These are phyloP conservation scores for Drosophila sordidula DNA, from an alignment of 2,888 invertebrate genomes.

Conservation along the genomic window DNA sequence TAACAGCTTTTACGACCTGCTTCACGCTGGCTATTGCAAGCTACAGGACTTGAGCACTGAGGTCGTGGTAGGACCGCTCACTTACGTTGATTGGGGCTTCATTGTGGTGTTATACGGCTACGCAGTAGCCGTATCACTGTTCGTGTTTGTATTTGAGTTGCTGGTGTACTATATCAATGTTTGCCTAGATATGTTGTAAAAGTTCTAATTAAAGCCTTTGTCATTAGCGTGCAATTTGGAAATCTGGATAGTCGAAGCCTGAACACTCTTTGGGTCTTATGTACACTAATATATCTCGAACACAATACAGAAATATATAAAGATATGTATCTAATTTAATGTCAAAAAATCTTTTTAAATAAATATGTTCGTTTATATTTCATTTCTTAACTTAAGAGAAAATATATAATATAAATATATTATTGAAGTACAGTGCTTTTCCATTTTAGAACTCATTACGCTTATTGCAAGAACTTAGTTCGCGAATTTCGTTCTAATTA, in stretches of 20 bases:
- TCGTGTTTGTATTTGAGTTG: slow-evolving; percentile 46
- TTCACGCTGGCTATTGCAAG: slow-evolving; percentile 11
- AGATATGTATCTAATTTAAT: background rate
- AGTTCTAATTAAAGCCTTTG: background rate
- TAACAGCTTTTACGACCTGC: slow-evolving; percentile 21
- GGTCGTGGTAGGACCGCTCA: slow-evolving; percentile 8
- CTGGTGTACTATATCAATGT: slow-evolving; percentile 30
- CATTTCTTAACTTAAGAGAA: too few species aligned
- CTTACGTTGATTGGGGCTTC: slow-evolving; percentile 26
- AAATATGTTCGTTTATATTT: background rate
- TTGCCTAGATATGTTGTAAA: slow-evolving; percentile 33
- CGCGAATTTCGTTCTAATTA: too few species aligned
- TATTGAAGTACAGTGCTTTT: too few species aligned
- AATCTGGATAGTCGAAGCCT: background rate
- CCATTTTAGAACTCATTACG: too few species aligned
- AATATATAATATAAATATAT: too few species aligned
- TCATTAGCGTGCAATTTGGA: slow-evolving; percentile 5
- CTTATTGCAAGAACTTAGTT: too few species aligned
- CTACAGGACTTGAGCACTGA: slow-evolving; percentile 23
- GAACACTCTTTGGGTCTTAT: slow-evolving; percentile 9
- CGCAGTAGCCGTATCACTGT: slow-evolving; percentile 2
- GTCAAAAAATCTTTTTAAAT: too few species aligned
- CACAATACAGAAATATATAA: background rate
- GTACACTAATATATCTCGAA: background rate
- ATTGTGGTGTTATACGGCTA: slow-evolving; percentile 22